These are phyloP conservation scores for Australoheros facetus DNA, from an alignment of 2,797 vertebrate species.

Conservation along the genomic window DNA sequence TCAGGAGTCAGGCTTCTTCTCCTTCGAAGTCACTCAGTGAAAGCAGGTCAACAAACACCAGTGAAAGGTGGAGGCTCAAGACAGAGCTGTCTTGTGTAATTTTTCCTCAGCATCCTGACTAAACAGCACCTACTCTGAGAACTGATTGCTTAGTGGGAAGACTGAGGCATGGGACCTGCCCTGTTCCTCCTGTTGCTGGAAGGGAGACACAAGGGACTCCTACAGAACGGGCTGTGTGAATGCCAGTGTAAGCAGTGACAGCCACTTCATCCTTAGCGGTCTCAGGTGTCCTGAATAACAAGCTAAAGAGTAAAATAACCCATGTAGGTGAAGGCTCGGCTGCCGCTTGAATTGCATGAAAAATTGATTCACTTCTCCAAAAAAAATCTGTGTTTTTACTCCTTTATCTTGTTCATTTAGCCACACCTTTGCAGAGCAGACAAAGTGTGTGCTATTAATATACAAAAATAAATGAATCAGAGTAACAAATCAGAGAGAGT, in stretches of 20 bases:
- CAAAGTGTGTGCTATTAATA: too few species aligned
- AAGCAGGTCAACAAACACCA: not conserved
- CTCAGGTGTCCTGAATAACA: not conserved
- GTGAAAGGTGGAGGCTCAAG: not conserved
- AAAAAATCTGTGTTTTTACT: too few species aligned
- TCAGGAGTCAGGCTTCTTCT: not conserved
- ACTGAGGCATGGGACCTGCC: not conserved
- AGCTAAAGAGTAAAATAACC: accelerated
- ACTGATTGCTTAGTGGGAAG: not conserved
- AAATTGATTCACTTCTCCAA: not conserved
- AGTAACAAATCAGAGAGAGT: too few species aligned
- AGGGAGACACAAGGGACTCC: not conserved
- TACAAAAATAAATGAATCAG: not conserved
- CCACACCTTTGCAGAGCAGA: too few species aligned
- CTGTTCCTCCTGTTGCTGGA: not conserved
- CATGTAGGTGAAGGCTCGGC: accelerated
- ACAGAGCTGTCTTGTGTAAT: too few species aligned
- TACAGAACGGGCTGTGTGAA: not conserved
- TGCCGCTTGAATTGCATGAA: not conserved
- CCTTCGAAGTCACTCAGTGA: not conserved
- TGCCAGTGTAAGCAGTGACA: accelerated
- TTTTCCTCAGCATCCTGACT: not conserved
- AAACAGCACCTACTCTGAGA: not conserved
- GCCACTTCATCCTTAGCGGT: not conserved
- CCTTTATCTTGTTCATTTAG: too few species aligned